A percentile compares a stretch with the other conserved stretches of the same genome.
phyloP scores from a whole-genome alignment of 2,113 vertebrate species.

The Calidris pygmaea region DNA sequence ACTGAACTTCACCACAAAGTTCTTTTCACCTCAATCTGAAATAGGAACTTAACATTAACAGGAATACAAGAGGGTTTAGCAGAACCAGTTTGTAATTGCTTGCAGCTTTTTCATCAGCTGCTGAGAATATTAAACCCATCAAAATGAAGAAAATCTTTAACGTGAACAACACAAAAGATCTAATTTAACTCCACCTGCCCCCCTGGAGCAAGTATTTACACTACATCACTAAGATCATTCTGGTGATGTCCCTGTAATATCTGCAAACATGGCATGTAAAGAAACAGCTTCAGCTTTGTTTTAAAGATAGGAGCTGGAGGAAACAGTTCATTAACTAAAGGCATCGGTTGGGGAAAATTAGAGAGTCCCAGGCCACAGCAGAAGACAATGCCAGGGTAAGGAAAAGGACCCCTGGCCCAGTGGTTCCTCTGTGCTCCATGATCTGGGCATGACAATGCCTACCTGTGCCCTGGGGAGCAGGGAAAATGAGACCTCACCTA shows the following conservation, averaged over 20 bases:
- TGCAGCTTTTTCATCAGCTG: neutral
- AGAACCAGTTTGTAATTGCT: conserved; percentile 20
- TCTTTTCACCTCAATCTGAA: neutral
- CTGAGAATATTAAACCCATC: neutral
- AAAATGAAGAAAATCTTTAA: neutral
- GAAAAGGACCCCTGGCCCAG: neutral
- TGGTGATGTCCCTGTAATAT: neutral
- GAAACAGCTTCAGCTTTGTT: neutral
- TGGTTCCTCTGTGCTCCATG: neutral
- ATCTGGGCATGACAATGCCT: accelerated
- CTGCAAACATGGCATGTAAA: neutral
- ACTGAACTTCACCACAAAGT: neutral
- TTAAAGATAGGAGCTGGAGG: neutral
- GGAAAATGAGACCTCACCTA: neutral
- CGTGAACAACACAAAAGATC: neutral
- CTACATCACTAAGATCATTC: neutral
- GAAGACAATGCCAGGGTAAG: neutral
- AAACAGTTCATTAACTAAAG: neutral
- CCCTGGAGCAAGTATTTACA: neutral
- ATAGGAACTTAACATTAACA: neutral
- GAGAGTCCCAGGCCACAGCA: neutral
- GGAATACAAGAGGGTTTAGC: neutral
- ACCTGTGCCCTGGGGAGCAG: accelerated
- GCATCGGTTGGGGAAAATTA: neutral
- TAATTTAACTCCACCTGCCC: neutral